phyloP scores from a whole-genome alignment of 2,113 vertebrate species.

The Carlito syrichta region DNA sequence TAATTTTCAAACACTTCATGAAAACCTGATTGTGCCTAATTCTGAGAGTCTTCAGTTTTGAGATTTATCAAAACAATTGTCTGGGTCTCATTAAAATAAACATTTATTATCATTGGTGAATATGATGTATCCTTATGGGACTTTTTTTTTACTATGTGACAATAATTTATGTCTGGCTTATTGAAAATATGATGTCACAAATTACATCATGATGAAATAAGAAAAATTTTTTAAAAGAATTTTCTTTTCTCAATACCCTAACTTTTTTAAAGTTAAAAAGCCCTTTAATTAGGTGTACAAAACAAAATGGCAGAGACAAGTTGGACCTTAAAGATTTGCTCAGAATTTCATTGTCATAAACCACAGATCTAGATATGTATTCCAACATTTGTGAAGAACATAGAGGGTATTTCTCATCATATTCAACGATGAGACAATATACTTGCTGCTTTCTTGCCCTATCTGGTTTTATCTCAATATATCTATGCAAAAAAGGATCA shows the following conservation, averaged over 20 bases:
- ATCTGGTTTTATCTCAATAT: too few relatives aligned
- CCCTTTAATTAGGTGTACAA: too few relatives aligned
- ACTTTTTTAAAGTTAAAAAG: too few relatives aligned
- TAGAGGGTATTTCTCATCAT: too few relatives aligned
- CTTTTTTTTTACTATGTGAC: background rate
- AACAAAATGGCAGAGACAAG: too few relatives aligned
- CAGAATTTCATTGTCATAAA: too few relatives aligned
- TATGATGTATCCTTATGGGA: background rate
- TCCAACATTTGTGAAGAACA: too few relatives aligned
- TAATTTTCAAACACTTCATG: background rate
- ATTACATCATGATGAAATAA: background rate
- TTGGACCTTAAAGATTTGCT: too few relatives aligned
- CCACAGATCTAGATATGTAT: too few relatives aligned
- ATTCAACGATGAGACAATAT: too few relatives aligned
- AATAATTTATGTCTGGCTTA: background rate
- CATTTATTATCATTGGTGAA: background rate
- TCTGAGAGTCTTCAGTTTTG: background rate
- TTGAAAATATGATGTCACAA: background rate
- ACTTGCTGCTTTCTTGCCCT: too few relatives aligned
- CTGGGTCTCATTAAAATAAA: background rate
- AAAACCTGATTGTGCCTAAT: background rate
- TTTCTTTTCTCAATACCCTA: background rate
- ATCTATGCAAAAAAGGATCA: too few relatives aligned
- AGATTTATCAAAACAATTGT: background rate
- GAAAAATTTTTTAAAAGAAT: background rate